Percentiles rank a stretch among this genome's conserved stretches.
These are phyloP conservation scores for Rotaria macrura DNA, from an alignment of 2,888 invertebrate species.

Conservation along the genomic window DNA sequence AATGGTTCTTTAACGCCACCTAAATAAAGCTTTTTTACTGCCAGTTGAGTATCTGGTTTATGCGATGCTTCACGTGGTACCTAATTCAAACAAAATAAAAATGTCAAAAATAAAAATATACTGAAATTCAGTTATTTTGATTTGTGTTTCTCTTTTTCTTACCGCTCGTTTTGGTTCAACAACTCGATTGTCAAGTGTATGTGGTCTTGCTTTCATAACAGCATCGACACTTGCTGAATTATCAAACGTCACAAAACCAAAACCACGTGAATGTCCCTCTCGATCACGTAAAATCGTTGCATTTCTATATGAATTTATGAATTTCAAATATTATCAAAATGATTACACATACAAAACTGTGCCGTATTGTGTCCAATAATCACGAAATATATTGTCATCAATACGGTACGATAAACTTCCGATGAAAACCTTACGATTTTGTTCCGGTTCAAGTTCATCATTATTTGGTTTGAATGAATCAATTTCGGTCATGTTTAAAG, in stretches of 20 bases:
- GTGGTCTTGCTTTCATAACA: constrained; percentile 70
- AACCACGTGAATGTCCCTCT: constrained; percentile 68
- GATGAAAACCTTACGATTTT: constrained; percentile 33
- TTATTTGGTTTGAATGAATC: not conserved
- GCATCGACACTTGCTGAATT: constrained; percentile 89
- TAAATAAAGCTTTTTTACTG: constrained; percentile 85
- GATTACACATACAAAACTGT: not conserved
- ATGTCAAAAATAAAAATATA: not conserved
- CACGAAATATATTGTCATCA: constrained; percentile 27
- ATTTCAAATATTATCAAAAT: not conserved
- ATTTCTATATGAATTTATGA: not conserved
- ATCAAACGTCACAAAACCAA: constrained; percentile 93
- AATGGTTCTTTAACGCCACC: constrained; percentile 84
- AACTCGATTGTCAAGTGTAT: constrained; percentile 79
- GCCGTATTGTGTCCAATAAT: constrained; percentile 32
- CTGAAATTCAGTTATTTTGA: not conserved
- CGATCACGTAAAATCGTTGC: constrained; percentile 29
- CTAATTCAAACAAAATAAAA: too few species aligned
- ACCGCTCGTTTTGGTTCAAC: constrained; percentile 87
- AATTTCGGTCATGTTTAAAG: not conserved
- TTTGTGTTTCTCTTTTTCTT: not conserved
- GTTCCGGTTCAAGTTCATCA: constrained; percentile 29
- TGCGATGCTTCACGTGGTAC: constrained; percentile 55
- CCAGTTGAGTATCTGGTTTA: constrained; percentile 72
- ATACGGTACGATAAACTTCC: constrained; percentile 31